phyloP scores from a whole-genome alignment of 2,888 invertebrate species.

The Omphaloscelis lunosa region DNA sequence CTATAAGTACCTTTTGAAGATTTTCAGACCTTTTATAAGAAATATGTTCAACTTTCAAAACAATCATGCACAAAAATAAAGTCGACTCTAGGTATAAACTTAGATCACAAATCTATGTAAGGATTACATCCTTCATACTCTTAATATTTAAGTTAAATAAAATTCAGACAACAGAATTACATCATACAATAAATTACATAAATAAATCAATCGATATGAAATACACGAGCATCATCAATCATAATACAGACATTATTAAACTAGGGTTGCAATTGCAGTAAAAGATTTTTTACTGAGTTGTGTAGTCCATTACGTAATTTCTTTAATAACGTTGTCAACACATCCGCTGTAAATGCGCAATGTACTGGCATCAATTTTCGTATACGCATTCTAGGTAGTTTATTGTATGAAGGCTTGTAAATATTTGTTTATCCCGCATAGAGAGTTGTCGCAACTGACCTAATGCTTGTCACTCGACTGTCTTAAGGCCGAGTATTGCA shows the following conservation, averaged over 20 bases:
- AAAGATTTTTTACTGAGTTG: slow-evolving; percentile 10
- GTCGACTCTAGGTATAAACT: too few species aligned
- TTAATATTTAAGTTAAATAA: background rate
- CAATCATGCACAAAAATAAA: background rate
- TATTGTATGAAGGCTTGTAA: slow-evolving; percentile 55
- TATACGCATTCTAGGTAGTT: slow-evolving; percentile 18
- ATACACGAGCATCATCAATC: slow-evolving; percentile 48
- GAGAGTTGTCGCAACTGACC: slow-evolving; percentile 74
- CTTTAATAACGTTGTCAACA: slow-evolving; percentile 39
- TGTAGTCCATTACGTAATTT: slow-evolving; percentile 43
- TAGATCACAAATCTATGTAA: slow-evolving; percentile 2
- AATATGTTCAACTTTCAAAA: background rate
- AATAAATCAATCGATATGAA: slow-evolving; percentile 47
- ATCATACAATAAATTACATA: slow-evolving; percentile 32
- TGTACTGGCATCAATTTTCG: slow-evolving; percentile 31
- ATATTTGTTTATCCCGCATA: slow-evolving; percentile 71
- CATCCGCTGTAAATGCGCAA: slow-evolving; percentile 45
- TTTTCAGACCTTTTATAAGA: background rate
- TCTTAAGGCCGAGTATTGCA: slow-evolving; percentile 74
- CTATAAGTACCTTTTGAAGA: background rate
- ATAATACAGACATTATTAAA: slow-evolving; percentile 21
- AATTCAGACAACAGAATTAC: slow-evolving; percentile 25
- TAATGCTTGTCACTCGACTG: slow-evolving; percentile 60
- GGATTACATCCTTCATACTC: background rate
- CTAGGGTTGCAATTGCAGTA: slow-evolving; percentile 14